phyloP scores from a whole-genome alignment of 2,113 vertebrate species.

The Pteruthius melanotis region DNA sequence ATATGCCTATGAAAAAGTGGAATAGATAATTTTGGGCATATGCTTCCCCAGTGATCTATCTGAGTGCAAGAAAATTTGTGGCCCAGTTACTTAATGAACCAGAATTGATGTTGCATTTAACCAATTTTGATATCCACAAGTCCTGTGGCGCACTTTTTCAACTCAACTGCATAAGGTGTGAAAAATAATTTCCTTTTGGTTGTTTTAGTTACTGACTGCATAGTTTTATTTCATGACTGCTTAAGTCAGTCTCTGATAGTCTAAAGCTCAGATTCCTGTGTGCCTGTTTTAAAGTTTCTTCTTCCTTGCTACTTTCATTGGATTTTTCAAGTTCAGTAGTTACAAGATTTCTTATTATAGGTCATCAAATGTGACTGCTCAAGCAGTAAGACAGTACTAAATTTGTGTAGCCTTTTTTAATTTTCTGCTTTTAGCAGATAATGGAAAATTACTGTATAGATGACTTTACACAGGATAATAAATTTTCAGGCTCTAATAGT shows the following conservation, averaged over 20 bases:
- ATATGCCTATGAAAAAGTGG: neutral
- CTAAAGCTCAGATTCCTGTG: neutral
- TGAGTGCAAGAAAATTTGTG: neutral
- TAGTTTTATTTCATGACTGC: neutral
- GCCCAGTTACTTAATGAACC: neutral
- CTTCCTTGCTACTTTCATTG: neutral
- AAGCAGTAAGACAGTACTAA: neutral
- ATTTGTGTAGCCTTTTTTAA: neutral
- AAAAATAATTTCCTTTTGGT: neutral
- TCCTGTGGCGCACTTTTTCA: neutral
- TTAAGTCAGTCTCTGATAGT: neutral
- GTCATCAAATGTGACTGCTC: neutral
- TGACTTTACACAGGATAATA: neutral
- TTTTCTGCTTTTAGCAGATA: neutral
- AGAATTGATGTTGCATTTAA: neutral
- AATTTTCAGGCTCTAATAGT: neutral
- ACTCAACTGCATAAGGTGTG: neutral
- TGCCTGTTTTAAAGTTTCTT: neutral
- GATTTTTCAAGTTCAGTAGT: neutral
- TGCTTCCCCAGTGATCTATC: neutral
- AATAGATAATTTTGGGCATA: neutral
- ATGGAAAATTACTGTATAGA: neutral
- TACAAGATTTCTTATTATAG: neutral
- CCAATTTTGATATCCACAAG: neutral
- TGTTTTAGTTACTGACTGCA: neutral